phyloP scores from a whole-genome alignment of 2,113 vertebrate genomes.

The Callithrix jacchus region DNA sequence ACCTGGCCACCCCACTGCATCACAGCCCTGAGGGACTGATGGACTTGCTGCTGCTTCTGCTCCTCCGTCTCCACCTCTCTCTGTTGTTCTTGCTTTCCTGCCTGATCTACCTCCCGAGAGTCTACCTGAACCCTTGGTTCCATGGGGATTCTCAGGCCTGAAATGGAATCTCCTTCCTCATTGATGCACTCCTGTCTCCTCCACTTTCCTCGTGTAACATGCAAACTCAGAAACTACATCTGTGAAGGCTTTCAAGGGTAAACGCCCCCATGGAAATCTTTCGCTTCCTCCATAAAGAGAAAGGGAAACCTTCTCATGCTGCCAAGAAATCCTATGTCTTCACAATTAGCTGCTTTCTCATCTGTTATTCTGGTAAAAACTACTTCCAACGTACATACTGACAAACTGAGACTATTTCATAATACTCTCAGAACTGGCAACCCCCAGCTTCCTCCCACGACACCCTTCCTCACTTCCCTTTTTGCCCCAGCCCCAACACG shows the following conservation, averaged over 20 bases:
- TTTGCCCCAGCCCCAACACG: background rate
- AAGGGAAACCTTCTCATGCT: background rate
- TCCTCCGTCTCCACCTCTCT: background rate
- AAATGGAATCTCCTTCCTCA: background rate
- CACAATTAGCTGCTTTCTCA: background rate
- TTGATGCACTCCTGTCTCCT: background rate
- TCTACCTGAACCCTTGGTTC: background rate
- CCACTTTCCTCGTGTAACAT: background rate
- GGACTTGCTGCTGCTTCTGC: background rate
- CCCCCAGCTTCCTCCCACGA: slow-evolving; percentile 4
- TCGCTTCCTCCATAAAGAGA: background rate
- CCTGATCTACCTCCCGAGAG: background rate
- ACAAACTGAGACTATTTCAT: background rate
- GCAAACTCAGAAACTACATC: background rate
- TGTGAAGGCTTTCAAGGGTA: background rate
- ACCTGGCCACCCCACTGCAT: background rate
- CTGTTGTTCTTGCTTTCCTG: background rate
- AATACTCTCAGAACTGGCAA: background rate
- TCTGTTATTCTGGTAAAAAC: background rate
- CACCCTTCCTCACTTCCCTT: slow-evolving; percentile 30
- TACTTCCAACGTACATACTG: background rate
- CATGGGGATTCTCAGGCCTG: background rate
- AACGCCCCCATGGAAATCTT: background rate
- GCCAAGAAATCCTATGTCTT: background rate
- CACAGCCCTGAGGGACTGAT: accelerated